Evolutionary conservation across 2,113 vertebrate species (phyloP).

Genomic region (Motacilla tschutschensis): DNA sequence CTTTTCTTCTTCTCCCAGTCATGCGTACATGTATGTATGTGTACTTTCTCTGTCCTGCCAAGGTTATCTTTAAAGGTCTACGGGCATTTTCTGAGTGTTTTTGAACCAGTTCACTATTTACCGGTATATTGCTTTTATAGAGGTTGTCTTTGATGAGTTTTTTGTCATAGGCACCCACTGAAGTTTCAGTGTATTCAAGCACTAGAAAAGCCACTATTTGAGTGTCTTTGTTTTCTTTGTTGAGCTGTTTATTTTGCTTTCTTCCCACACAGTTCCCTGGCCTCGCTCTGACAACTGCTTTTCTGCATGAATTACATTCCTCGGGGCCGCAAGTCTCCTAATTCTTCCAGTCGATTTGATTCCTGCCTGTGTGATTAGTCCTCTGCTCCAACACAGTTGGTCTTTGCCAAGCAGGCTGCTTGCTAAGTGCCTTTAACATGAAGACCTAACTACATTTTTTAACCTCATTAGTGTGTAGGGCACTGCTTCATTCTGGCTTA

Average conservation of each 20-base stretch:
- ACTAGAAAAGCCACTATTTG: slow-evolving; percentile 73
- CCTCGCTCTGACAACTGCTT: slow-evolving; percentile 72
- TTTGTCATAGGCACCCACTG: slow-evolving; percentile 64
- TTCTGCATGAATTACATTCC: slow-evolving; percentile 82
- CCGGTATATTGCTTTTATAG: slow-evolving; percentile 56
- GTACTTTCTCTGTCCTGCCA: background rate
- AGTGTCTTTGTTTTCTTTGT: slow-evolving; percentile 80
- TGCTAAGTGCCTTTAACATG: slow-evolving; percentile 66
- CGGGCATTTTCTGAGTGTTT: background rate
- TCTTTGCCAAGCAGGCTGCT: slow-evolving; percentile 62
- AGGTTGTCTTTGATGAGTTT: slow-evolving; percentile 66
- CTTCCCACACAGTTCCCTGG: slow-evolving; percentile 76
- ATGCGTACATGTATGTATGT: background rate
- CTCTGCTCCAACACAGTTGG: slow-evolving; percentile 59
- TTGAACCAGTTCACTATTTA: slow-evolving; percentile 22
- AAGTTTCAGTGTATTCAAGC: slow-evolving; percentile 73
- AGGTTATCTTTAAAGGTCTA: background rate
- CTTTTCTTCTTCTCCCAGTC: background rate
- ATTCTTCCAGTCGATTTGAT: slow-evolving; percentile 80
- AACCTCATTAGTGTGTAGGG: slow-evolving; percentile 68
- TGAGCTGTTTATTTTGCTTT: slow-evolving; percentile 81
- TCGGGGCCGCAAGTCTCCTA: slow-evolving; percentile 69
- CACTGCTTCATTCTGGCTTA: slow-evolving; percentile 47
- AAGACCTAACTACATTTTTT: slow-evolving; percentile 68
- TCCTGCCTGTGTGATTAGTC: slow-evolving; percentile 73